Evolutionary conservation across 1,140 invertebrate genomes (phyloP).

Genomic region (Neotoxoptera formosana): DNA sequence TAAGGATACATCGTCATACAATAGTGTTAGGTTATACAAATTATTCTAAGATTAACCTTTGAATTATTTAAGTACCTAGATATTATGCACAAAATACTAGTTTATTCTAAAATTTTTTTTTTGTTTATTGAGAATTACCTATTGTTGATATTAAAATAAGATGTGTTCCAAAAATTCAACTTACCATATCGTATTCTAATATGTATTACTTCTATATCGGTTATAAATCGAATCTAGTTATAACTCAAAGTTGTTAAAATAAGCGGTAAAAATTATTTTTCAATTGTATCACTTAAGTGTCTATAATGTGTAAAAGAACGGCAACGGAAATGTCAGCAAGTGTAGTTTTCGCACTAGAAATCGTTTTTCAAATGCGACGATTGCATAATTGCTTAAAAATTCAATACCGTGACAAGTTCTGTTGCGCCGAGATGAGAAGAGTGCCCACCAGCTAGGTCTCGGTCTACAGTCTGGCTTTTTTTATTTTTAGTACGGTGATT

Average conservation of each 20-base stretch:
- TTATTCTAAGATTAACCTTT: neutral
- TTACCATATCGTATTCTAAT: neutral
- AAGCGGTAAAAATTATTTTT: neutral
- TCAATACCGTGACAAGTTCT: neutral
- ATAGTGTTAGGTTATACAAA: neutral
- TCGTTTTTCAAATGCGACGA: neutral
- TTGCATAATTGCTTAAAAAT: neutral
- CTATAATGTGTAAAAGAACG: neutral
- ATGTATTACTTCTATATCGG: neutral
- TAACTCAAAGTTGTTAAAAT: neutral
- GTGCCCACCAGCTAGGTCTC: neutral
- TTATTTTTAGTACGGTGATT: conserved; percentile 8
- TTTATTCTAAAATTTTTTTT: neutral
- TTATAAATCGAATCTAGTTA: neutral
- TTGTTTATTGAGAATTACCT: too few species aligned
- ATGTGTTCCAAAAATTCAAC: neutral
- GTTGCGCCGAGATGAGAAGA: neutral
- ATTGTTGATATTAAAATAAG: neutral
- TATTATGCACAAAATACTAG: neutral
- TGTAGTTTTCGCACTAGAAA: neutral
- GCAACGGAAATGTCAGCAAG: neutral
- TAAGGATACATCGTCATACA: neutral
- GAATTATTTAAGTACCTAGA: neutral
- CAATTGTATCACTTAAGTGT: neutral
- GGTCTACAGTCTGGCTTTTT: conserved; percentile 4